Base-by-base conservation (phyloP, 2,797 vertebrate genomes). In the Esox lucius region DNA sequence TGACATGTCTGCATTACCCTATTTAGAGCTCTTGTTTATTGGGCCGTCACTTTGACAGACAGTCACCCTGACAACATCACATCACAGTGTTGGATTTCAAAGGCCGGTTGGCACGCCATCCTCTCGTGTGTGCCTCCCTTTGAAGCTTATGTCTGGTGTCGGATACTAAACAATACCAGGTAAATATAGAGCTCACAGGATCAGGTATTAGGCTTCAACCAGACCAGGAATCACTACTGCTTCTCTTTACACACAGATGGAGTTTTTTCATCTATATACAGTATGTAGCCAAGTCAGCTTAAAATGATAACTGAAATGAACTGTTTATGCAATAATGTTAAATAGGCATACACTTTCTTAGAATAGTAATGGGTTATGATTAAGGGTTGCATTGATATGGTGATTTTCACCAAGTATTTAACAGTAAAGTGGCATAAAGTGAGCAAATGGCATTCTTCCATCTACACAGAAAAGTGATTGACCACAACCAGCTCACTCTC, bases 51-150 rank as follows among this genome's bases (percentile, higher is more conserved):
- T 73, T 71, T 88, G 87, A 91, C 48, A 66, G 88, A 89, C 87
- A 81, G 89, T 91, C 78, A 61, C 85, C 87, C 81, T 81, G 85
- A 85, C 81, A 85, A 90, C 91, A 90, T 87, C 87, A 86, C 88
- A 90, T 83, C 90, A 85, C 90, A 90, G 92, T 78, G 78, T 93
- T 87, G 74, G 68, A 84, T 93, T 94, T 93, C 90, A 93, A 93
- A 94, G 90, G 73, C 74, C 75, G 68, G 81, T 77, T 64, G 78
- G 82, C 83, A 85, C 68, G 83, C 81, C 73, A 68, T 78, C 51
- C 80, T 86, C 80, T 83, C 79, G 76, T 79, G 81, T 84, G 84
- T 84, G 85, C 71, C 79, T 86, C 85, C 67, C 87, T 92, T 91
- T 93, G 89, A 92, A 91, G 87, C 75, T 78, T 74, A 75, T 51